phyloP scores from a whole-genome alignment of 2,888 invertebrate species.

The Loripinus fragilis region DNA sequence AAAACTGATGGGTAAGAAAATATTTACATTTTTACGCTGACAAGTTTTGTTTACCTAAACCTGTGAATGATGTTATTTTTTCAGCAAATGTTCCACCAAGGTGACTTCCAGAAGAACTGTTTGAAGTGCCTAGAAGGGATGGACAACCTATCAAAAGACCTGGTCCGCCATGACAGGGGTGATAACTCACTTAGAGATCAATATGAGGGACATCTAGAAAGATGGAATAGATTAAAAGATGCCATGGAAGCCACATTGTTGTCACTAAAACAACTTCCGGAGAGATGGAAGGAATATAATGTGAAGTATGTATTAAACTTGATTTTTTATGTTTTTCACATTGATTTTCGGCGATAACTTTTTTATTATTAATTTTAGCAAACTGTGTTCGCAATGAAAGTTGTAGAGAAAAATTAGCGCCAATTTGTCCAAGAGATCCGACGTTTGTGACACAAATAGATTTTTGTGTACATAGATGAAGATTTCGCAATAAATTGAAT shows the following conservation, averaged over 20 bases:
- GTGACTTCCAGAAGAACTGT: conserved; percentile 74
- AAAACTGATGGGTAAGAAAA: too few species aligned
- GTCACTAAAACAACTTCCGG: conserved; percentile 93
- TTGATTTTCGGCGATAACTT: too few species aligned
- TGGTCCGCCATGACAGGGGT: conserved; percentile 88
- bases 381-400: too few species aligned
- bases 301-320: conserved; percentile 86
- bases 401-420: too few species aligned
- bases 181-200: conserved; percentile 88
- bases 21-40: too few species aligned
- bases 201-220: conserved; percentile 88
- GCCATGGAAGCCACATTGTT: conserved; percentile 89
- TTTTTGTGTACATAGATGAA: too few species aligned
- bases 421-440: too few species aligned
- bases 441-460: too few species aligned
- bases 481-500: too few species aligned
- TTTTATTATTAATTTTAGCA: too few species aligned
- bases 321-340: too few species aligned
- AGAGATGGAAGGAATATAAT: conserved; percentile 95
- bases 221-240: conserved; percentile 90
- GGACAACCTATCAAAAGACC: conserved; percentile 89
- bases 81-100: conserved; percentile 80
- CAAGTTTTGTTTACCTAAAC: too few species aligned
- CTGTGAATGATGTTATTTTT: conserved; percentile 27
- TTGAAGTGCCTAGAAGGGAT: conserved; percentile 90